Evolutionary conservation across 2,888 invertebrate species (phyloP).

Genomic region (Philaethria dido): DNA sequence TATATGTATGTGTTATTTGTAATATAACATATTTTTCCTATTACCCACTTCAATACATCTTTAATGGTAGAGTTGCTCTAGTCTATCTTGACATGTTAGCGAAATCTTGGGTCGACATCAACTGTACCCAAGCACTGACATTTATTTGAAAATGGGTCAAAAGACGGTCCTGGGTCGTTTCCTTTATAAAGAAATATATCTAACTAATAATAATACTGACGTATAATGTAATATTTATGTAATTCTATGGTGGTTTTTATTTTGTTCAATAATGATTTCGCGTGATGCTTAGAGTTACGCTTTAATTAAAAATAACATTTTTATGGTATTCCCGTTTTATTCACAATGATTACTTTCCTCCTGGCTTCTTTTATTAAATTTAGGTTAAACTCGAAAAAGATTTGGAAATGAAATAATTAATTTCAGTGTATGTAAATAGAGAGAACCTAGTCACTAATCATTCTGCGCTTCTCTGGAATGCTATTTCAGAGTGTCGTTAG

Average conservation of each 20-base stretch:
- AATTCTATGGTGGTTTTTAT: neutral
- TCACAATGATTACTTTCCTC: neutral
- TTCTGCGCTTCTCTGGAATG: too few species aligned
- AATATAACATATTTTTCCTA: neutral
- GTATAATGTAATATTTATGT: neutral
- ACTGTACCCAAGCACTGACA: neutral
- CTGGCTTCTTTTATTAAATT: neutral
- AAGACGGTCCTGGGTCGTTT: neutral
- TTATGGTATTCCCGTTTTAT: slow-evolving; percentile 11
- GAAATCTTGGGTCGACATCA: neutral
- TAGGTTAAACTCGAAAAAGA: too few species aligned
- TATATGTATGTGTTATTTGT: neutral
- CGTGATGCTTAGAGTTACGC: neutral
- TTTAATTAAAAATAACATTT: slow-evolving; percentile 15
- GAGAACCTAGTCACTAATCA: too few species aligned
- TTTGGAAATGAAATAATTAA: too few species aligned
- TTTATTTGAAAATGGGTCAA: neutral
- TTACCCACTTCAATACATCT: neutral
- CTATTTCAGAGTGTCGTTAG: too few species aligned
- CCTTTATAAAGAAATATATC: neutral
- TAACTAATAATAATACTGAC: neutral
- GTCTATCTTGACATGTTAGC: neutral
- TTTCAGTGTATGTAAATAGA: too few species aligned
- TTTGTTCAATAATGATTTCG: neutral
- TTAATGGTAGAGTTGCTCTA: neutral